Evolutionary conservation across 2,797 vertebrate genomes (phyloP), one percentile per base, ranked within the genome.

Genomic region (Pangasius krempfi): DNA sequence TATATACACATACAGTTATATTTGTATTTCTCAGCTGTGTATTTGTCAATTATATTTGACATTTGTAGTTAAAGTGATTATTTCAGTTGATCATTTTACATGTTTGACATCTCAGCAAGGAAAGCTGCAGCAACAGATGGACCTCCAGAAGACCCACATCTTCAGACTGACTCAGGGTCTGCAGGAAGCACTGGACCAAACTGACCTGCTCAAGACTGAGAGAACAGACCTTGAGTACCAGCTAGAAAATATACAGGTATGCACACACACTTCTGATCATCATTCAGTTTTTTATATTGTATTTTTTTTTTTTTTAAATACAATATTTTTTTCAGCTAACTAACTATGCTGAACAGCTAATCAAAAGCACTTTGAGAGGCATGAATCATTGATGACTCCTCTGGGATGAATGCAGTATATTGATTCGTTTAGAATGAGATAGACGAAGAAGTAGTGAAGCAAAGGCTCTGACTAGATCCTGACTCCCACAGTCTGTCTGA

Each of bases 51-150:
- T n/a, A n/a, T n/a, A n/a, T n/a, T n/a, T n/a, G 7, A 37, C 4
- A 52, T 73, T 40, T 73, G 10, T 33, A 54, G 50, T 56, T 37
- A 72, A n/a, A 40, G 30, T 20, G 1, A 37, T 85, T 27, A 22
- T 22, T 56, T 16, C 9, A 47, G 40, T 33, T 87, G 40, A 64
- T 78, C 20, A 3, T 52, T 79, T 60, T 90, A 14, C 22, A 84
- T 62, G 5, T 92, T 44, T 90, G 22, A 64, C 40, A 78, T 87
- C 54, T 81, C 91, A 99, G 98, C 98, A 99, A 96, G 97, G 97
- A 88, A 99, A 99, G 92, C 95, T 99, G 88, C 98, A 99, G 95
- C 98, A 99, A 94, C 98, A 99, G 95, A 98, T 99, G 98, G 98
- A 99, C 93, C 95, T 99, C 85, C 98, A 99, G 91, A 99, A 99